Conservation (phyloP, 2,888 invertebrate species). For the Lymantria monacha region DNA sequence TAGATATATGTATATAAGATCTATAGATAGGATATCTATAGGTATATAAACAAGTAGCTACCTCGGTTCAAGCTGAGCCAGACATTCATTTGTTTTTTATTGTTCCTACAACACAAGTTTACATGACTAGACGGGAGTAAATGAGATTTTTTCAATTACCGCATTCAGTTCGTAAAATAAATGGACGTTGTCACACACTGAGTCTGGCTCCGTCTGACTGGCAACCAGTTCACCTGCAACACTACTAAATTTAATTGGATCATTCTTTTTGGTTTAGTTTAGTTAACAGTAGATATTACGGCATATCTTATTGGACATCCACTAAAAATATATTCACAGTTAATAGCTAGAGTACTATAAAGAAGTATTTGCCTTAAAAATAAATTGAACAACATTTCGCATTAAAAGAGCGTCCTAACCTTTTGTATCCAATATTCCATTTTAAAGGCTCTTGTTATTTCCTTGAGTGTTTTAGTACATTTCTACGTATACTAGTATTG, state of each 20-base stretch:
- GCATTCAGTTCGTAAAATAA: constrained; percentile 51
- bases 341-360: too few species aligned
- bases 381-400: too few species aligned
- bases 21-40: too few species aligned
- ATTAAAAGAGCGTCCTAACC: too few species aligned
- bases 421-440: too few species aligned
- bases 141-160: constrained; percentile 73
- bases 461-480: not conserved
- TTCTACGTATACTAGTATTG: not conserved
- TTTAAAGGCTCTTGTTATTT: not conserved
- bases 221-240: constrained; percentile 14
- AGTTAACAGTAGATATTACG: too few species aligned
- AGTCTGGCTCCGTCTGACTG: constrained; percentile 27
- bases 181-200: constrained; percentile 50
- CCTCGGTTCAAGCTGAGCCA: constrained; percentile 23
- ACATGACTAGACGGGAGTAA: constrained; percentile 53
- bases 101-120: constrained; percentile 48
- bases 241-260: constrained; percentile 37
- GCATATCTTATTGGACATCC: too few species aligned
- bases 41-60: constrained; percentile 24
- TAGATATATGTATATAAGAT: too few species aligned
- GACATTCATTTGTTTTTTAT: constrained; percentile 39
- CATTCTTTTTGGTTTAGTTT: constrained; percentile 41
- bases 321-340: too few species aligned
- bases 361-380: not conserved